Base-by-base conservation (phyloP, 2,888 invertebrate species). In the Herminia tarsipennalis region DNA sequence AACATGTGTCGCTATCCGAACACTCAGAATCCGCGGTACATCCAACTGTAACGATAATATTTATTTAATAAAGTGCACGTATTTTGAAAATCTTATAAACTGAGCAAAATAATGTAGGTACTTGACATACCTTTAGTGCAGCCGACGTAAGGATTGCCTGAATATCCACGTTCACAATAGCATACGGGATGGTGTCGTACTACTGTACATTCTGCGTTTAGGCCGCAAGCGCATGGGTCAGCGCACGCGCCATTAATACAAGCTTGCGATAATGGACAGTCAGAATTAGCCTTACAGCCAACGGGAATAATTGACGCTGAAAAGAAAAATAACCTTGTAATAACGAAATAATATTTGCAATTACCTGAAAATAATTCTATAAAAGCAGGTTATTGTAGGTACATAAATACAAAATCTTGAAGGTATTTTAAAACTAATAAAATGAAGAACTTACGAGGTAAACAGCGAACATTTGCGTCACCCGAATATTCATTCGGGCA, bases 151-250 rank as follows among this genome's bases (percentile, higher is more conserved):
- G 97, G 96, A 82, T 97, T 96, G 73, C 97, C 98, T 25, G 96
- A 96, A 81, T 94, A 97, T 35, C 96, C 97, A 22, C 94, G 93
- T 70, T 93, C 93, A 78, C 98, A 98, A 68, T 93, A 94, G 78
- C 98, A 98, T 9, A 96, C 94, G 9, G 97, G 96, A 83, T 96
- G 96, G 77, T 98, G 98, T 80, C 96, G 94, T 38, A 94, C 90
- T 6, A 98, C 96, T 47, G 92, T 92, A 77, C 98, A 98, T 63
- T 96, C 95, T 3, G 98, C 95, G 73, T 96, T 94, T 1, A 94
- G 91, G 33, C 97, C 98, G 70, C 97, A 97, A 69, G 95, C 95
- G 76, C 98, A 98, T 1, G 98, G 98, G 73, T 94, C 95, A 5
- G 95, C 94, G 75, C 97, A 98, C 12, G 93, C 92, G 21, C 93